Conservation (phyloP, 2,113 vertebrate genomes). For the Andinoacara biseriatus region DNA sequence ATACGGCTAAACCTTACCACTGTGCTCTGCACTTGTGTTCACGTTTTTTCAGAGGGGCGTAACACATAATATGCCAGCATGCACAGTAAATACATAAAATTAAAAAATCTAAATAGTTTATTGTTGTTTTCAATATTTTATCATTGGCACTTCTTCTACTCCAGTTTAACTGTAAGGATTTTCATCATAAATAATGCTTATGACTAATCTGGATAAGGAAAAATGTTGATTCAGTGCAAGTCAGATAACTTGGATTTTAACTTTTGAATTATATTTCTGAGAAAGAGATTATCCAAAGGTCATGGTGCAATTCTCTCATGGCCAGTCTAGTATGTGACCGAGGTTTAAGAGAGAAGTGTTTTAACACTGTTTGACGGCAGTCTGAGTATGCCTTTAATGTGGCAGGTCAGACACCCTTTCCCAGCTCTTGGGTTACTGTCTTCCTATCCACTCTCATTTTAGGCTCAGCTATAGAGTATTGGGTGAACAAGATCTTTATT, state of each 20-base stretch:
- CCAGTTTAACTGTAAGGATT: background rate
- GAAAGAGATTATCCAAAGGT: constrained; percentile 35
- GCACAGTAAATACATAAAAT: background rate
- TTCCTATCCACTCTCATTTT: constrained; percentile 53
- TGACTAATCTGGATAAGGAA: background rate
- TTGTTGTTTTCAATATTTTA: background rate
- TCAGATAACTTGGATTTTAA: constrained; percentile 12
- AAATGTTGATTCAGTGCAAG: background rate
- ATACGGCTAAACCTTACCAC: too few relatives aligned
- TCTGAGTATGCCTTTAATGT: constrained; percentile 56
- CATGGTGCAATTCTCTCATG: constrained; percentile 23
- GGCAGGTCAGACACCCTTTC: constrained; percentile 45
- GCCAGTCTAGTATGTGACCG: constrained; percentile 32
- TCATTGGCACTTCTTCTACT: background rate
- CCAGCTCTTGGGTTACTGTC: constrained; percentile 53
- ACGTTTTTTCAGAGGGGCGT: too few relatives aligned
- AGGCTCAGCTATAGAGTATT: constrained; percentile 17
- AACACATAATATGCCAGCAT: background rate
- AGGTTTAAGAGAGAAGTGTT: constrained; percentile 31
- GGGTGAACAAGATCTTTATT: constrained; percentile 68
- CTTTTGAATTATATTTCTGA: constrained; percentile 15
- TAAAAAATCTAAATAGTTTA: background rate
- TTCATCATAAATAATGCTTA: background rate
- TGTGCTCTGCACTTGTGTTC: too few relatives aligned
- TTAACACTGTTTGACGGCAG: constrained; percentile 48